Evolutionary conservation across 1,140 invertebrate genomes (phyloP).

Genomic region (Cephus cinctus): DNA sequence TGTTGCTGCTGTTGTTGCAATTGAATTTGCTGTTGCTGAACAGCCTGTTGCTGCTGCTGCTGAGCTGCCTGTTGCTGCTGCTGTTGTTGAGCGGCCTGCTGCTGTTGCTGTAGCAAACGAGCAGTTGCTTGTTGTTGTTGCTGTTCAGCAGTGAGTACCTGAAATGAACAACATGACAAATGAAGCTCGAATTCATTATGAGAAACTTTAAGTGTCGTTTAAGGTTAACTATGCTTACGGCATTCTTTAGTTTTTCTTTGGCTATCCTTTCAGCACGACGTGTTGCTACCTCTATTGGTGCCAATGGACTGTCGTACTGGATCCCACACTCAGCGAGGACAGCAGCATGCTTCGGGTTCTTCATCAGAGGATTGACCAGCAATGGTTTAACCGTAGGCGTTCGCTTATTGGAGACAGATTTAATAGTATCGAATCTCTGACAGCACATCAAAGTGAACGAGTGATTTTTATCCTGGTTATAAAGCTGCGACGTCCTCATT

Average conservation of each 20-base stretch:
- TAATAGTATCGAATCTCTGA: conserved; percentile 79
- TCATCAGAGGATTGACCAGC: conserved; percentile 68
- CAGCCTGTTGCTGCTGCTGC: conserved; percentile 24
- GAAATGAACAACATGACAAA: no score
- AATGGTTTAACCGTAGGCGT: conserved; percentile 72
- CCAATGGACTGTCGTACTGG: conserved; percentile 77
- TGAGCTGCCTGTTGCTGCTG: conserved; percentile 24
- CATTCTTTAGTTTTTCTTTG: conserved; percentile 71
- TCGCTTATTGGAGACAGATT: conserved; percentile 68
- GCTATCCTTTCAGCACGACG: conserved; percentile 81
- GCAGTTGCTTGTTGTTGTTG: conserved; percentile 12
- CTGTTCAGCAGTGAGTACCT: no score
- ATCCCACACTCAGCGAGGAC: conserved; percentile 82
- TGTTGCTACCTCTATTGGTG: conserved; percentile 81
- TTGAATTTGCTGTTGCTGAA: conserved; percentile 23
- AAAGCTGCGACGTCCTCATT: conserved; percentile 79
- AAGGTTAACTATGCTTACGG: conserved; percentile 37
- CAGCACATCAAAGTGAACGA: conserved; percentile 70
- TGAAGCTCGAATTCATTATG: no score
- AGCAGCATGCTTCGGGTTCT: conserved; percentile 82
- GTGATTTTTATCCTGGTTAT: conserved; percentile 78
- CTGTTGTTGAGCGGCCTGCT: conserved; percentile 42
- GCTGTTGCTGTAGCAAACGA: conserved; percentile 43
- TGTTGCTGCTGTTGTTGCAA: conserved; percentile 29
- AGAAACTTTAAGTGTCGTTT: no score